Base-by-base conservation (phyloP, 1,140 invertebrate species). In the Drosophila ogumai region DNA sequence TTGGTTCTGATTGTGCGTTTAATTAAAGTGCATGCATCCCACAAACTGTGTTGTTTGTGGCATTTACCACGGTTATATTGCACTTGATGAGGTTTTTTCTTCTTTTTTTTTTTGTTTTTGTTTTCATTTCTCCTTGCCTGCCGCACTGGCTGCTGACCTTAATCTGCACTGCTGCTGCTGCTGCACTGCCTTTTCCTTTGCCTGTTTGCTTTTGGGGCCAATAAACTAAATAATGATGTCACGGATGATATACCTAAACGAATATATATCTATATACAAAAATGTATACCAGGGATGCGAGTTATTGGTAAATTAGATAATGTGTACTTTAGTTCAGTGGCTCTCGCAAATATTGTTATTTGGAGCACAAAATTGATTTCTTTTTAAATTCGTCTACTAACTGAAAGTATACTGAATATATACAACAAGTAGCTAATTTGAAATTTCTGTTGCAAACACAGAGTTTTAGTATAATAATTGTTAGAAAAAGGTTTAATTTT, bases 191-290 rank as follows among this genome's bases (percentile, higher is more conserved):
- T 22, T 25, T 25, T 65, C 31, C 32, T 54, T 55, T 55, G 52
- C 36, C 34, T 54, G 47, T 10, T 38, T 31, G 54, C 43, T 72
- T 72, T 72, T 59, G 54, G 54, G 66, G 69, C 69, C 69, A 73
- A 73, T 73, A 73, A 73, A 73, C 66, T 49, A 73, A 73, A 72
- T 72, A 58, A 73, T 73, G 67, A 72, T 73, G 69, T 57, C 69
- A 73, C 31, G 69, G 54, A 72, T 69, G 66, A 69, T 47, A 59
- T 59, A 55, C 50, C 50, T 15, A 54, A 22, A 8, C 31, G 17
- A 1, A 19, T 19, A 19, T 2, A 22, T 22, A 19, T 2, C 2
- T 22, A 34, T 19, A 8, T 19, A 34, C n/a, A 28, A 6, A 6
- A 34, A 50, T 12, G 50, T 34, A 36, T 49, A 10, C 19, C 4